Evolutionary conservation across 23 tunicate genomes (phyloP), one percentile per base, ranked within the genome.

Genomic region (Trididemnum miniatum): DNA sequence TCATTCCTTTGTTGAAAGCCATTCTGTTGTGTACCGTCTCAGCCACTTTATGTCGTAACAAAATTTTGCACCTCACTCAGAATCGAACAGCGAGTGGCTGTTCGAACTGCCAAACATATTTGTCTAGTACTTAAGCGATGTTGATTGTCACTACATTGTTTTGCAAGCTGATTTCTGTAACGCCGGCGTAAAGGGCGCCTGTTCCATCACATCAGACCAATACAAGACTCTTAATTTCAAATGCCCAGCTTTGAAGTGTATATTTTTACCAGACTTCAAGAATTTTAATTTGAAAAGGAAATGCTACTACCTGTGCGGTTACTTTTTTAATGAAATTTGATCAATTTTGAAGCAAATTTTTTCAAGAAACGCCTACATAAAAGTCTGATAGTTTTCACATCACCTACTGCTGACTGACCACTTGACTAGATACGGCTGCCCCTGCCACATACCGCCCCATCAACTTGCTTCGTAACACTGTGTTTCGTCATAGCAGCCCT

Each of bases 181-280:
- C 75, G 75, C 75, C 75, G 75, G 75, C 75, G 75, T 67, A 33
- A 33, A 67, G 38, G 75, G 75, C 75, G 75, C 75, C 75, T 67
- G 75, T 67, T 22, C 75, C 67, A 24, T 18, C 29, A 3, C 5
- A 62, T 26, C 29, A 18, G 26, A 62, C 26, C 26, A 49, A 49
- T 49, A 18, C 57, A 9, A 49, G 18, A n/a, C 67, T 44, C 15
- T 44, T 15, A 44, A 44, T 15, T 44, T 44, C 54, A 44, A 44
- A 44, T 15, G 54, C 15, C 54, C 15, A 44, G 54, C 54, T 44
- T n/a, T n/a, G n/a, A n/a, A 44, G 54, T 44, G 15, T 15, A 15
- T 7, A 44, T 44, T 44, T 44, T 44, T 7, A 44, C 54, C 54
- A 44, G 54, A 44, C 12, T 44, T n/a, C n/a, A n/a, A n/a, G 54